Evolutionary conservation across 2,888 invertebrate species (phyloP).

Genomic region (Strigamia transsilvanica): DNA sequence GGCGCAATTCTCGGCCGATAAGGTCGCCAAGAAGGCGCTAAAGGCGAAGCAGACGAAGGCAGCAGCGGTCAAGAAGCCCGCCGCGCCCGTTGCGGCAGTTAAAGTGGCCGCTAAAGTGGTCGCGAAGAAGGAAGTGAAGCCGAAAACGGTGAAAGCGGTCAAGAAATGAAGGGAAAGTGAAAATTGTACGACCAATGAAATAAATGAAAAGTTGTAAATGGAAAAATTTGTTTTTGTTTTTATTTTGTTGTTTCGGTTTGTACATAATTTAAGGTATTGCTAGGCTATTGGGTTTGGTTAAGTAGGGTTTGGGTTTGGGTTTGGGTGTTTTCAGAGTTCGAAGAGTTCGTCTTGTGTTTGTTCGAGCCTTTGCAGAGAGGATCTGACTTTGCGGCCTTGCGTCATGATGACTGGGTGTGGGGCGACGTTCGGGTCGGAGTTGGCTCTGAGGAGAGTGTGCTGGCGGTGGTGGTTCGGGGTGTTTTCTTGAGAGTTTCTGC

Average conservation of each 20-base stretch:
- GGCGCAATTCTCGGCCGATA: neutral
- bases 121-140: neutral
- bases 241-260: too few relatives aligned
- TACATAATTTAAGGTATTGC: too few relatives aligned
- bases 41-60: too few relatives aligned
- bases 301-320: too few relatives aligned
- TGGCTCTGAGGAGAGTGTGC: neutral
- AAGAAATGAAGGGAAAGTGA: too few relatives aligned
- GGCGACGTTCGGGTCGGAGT: conserved; percentile 56
- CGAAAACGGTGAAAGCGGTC: too few relatives aligned
- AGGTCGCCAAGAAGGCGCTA: neutral
- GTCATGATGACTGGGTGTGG: conserved; percentile 70
- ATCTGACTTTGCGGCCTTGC: conserved; percentile 80
- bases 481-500: neutral
- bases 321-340: conserved; percentile 85
- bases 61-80: too few relatives aligned
- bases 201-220: neutral
- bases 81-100: neutral
- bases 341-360: conserved; percentile 88
- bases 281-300: too few relatives aligned
- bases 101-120: neutral
- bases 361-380: conserved; percentile 81
- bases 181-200: neutral
- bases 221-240: too few relatives aligned
- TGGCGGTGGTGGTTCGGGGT: neutral